Evolutionary conservation across 30 jellyfish, hydroid and myxozoan species (phyloP).

Genomic region (Mastigias papua): DNA sequence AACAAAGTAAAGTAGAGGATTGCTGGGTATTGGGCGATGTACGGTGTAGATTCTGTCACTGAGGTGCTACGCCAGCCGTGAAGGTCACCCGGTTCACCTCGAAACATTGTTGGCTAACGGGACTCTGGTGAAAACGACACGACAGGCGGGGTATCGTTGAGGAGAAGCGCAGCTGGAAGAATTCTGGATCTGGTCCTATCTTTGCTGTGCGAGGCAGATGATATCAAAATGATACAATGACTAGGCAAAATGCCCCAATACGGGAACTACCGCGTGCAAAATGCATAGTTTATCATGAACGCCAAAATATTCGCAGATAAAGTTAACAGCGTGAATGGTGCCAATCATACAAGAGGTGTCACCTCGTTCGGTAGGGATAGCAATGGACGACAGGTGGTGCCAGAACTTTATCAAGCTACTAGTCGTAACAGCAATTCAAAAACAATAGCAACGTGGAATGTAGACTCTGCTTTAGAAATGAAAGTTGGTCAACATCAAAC

Average conservation of each 20-base stretch:
- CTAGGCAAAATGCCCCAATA: conserved; percentile 11
- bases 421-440: conserved; percentile 6
- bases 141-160: conserved; percentile 27
- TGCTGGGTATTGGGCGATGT: conserved; percentile 14
- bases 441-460: conserved; percentile 19
- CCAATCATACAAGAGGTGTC: conserved; percentile 33
- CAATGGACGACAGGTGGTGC: conserved; percentile 53
- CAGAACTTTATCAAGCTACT: conserved; percentile 31
- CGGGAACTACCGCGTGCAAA: conserved; percentile 36
- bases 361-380: conserved; percentile 60
- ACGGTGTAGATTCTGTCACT: conserved; percentile 29
- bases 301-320: conserved; percentile 14
- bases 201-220: conserved; percentile 25
- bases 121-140: conserved; percentile 18
- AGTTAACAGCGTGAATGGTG: conserved; percentile 32
- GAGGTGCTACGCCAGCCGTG: conserved; percentile 27
- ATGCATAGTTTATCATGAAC: conserved; percentile 17
- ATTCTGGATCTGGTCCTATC: conserved; percentile 29
- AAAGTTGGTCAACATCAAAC: neutral
- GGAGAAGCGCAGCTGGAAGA: conserved; percentile 31
- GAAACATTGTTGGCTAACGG: conserved; percentile 26
- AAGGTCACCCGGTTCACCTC: conserved; percentile 26
- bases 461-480: conserved; percentile 20
- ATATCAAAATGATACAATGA: conserved; percentile 15
- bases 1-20: conserved; percentile 26